These are phyloP conservation scores for Rhingia rostrata DNA, from an alignment of 2,888 invertebrate species.

Conservation along the genomic window DNA sequence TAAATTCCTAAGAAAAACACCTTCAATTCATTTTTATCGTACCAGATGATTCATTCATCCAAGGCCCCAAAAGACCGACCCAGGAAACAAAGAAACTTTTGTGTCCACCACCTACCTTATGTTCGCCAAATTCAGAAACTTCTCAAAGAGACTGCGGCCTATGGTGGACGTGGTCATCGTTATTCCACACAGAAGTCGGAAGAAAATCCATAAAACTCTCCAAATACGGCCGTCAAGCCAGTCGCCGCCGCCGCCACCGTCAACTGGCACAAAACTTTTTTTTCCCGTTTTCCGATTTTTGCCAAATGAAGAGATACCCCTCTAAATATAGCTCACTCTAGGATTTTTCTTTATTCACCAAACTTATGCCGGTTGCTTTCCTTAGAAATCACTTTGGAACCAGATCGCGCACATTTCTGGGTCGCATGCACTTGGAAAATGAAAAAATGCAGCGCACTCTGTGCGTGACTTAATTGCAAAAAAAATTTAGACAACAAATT, in stretches of 20 bases:
- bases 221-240: slow-evolving; percentile 20
- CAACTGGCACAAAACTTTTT: slow-evolving; percentile 2
- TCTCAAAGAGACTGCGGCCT: slow-evolving; percentile 78
- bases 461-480: slow-evolving; percentile 52
- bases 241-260: background rate
- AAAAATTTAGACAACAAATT: slow-evolving; percentile 2
- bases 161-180: slow-evolving; percentile 77
- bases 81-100: slow-evolving; percentile 60
- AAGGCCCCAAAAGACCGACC: slow-evolving; percentile 5
- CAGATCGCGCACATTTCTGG: slow-evolving; percentile 31
- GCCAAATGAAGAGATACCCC: slow-evolving; percentile 29
- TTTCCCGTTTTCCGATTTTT: background rate
- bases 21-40: slow-evolving; percentile 31
- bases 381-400: slow-evolving; percentile 47
- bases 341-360: background rate
- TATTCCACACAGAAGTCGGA: slow-evolving; percentile 64
- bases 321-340: slow-evolving; percentile 47
- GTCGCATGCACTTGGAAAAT: slow-evolving; percentile 12
- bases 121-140: slow-evolving; percentile 76
- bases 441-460: slow-evolving; percentile 8
- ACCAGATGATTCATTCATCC: slow-evolving; percentile 52
- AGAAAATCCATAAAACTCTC: slow-evolving; percentile 44
- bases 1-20: slow-evolving; percentile 58
- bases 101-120: slow-evolving; percentile 50
- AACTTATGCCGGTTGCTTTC: slow-evolving; percentile 46